Evolutionary conservation across 1,140 invertebrate genomes (phyloP).

Genomic region (Lineus longissimus): DNA sequence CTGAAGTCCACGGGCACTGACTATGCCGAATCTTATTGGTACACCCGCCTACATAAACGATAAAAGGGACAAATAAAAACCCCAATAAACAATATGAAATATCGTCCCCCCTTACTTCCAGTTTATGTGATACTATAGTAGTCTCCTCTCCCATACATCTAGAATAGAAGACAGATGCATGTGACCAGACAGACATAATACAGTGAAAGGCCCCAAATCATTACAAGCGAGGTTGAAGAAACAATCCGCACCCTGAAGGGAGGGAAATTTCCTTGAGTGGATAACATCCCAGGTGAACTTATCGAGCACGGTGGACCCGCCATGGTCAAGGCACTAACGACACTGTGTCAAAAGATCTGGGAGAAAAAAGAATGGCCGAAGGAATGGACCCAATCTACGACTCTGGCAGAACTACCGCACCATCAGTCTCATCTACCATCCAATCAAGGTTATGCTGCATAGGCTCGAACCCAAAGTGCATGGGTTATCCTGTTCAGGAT

Average conservation of each 20-base stretch:
- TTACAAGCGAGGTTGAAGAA: neutral
- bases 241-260: neutral
- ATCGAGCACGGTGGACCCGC: slow-evolving; percentile 10
- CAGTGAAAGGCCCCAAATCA: too few species aligned
- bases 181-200: too few species aligned
- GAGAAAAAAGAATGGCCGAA: slow-evolving; percentile 14
- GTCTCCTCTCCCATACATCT: too few species aligned
- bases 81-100: too few species aligned
- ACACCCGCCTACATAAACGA: too few species aligned
- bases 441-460: slow-evolving; percentile 3
- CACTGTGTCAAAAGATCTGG: slow-evolving; percentile 14
- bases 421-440: neutral
- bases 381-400: slow-evolving; percentile 8
- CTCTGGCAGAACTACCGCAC: neutral
- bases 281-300: slow-evolving; percentile 11
- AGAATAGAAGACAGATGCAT: too few species aligned
- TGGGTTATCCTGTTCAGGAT: too few species aligned
- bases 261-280: slow-evolving; percentile 1
- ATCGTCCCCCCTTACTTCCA: too few species aligned
- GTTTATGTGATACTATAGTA: too few species aligned
- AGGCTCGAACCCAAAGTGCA: slow-evolving; percentile 11
- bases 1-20: too few species aligned
- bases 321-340: slow-evolving; percentile 1
- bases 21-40: too few species aligned
- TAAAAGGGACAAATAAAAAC: too few species aligned